These are phyloP conservation scores for Aphelocoma californica DNA, from an alignment of 2,797 vertebrate species.

Conservation along the genomic window DNA sequence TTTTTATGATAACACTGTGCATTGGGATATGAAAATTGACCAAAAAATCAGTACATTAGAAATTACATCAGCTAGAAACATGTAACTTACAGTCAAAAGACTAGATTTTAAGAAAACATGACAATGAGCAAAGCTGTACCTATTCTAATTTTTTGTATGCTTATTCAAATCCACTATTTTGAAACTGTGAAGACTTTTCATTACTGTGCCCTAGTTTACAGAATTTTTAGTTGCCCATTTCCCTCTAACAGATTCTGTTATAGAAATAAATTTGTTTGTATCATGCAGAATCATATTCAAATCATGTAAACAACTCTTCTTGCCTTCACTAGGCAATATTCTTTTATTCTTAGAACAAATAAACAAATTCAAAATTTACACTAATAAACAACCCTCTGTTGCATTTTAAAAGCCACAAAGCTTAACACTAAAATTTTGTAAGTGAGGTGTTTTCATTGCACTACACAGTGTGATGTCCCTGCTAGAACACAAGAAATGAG, in stretches of 20 bases:
- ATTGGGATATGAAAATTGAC: neutral
- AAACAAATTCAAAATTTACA: neutral
- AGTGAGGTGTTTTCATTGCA: neutral
- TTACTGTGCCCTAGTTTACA: neutral
- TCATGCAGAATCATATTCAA: neutral
- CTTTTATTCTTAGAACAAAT: neutral
- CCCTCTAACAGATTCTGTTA: neutral
- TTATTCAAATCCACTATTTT: neutral
- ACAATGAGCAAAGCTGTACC: neutral
- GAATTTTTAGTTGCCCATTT: neutral
- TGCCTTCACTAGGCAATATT: neutral
- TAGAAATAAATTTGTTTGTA: neutral
- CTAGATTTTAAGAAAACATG: neutral
- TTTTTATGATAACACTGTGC: neutral
- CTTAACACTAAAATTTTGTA: neutral
- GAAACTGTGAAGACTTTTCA: neutral
- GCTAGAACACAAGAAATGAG: neutral
- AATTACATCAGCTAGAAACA: neutral
- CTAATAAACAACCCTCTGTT: neutral
- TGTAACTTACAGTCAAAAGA: neutral
- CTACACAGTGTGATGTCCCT: neutral
- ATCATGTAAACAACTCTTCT: neutral
- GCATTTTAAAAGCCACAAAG: neutral
- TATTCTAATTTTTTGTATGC: neutral
- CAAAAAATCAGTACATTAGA: neutral